Percentiles rank a stretch among this genome's conserved stretches.
Conservation (phyloP, 1,140 invertebrate genomes). For the Lerema accius region DNA sequence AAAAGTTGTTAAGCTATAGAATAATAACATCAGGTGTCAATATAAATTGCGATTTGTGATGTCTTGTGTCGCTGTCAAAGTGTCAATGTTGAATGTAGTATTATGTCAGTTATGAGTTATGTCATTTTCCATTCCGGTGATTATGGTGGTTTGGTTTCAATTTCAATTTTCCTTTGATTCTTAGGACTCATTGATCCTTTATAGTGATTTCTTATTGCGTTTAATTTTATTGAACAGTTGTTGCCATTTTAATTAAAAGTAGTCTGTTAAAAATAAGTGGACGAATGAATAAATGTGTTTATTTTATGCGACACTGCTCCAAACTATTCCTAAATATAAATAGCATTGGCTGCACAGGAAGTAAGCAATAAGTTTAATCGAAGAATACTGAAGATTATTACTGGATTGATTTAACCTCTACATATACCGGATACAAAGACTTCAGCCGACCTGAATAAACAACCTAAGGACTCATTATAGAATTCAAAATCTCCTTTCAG, state of each 20-base stretch:
- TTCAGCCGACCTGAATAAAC: neutral
- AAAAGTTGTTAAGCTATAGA: no score
- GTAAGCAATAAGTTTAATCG: neutral
- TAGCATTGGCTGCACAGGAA: neutral
- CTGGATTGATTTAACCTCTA: slow-evolving; percentile 1
- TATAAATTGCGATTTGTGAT: no score
- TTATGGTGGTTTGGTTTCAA: no score
- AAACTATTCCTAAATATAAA: neutral
- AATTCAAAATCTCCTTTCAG: slow-evolving; percentile 31
- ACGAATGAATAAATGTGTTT: slow-evolving; percentile 9
- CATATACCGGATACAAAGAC: slow-evolving; percentile 9
- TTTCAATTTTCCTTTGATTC: no score
- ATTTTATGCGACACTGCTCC: neutral
- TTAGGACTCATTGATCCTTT: no score
- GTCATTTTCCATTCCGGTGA: no score
- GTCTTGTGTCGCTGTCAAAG: no score
- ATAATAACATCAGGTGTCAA: no score
- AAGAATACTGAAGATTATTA: neutral
- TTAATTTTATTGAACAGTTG: neutral
- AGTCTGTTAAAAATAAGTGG: neutral
- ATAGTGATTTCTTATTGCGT: no score
- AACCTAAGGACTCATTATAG: neutral
- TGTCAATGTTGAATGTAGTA: no score
- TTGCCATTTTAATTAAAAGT: neutral
- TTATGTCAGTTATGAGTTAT: no score